A percentile compares a stretch with the other conserved stretches of the same genome.
phyloP scores from a whole-genome alignment of 1,140 invertebrate species.

The Calephelis virginiensis region DNA sequence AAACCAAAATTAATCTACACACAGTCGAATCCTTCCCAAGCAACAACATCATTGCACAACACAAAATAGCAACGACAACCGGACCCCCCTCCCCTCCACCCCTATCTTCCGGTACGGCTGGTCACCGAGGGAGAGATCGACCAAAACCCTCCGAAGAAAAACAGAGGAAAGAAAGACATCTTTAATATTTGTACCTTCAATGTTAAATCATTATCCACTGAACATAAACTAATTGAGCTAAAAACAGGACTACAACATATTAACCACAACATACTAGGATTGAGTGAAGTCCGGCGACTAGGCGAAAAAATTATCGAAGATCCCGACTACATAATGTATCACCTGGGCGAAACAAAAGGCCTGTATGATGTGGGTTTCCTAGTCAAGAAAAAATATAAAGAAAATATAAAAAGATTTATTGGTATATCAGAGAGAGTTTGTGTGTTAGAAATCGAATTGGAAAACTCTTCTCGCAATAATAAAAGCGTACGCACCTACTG shows the following conservation, averaged over 20 bases:
- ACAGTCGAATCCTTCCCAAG: no score
- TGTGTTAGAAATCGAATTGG: slow-evolving; percentile 30
- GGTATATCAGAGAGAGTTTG: slow-evolving; percentile 42
- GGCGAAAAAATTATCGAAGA: slow-evolving; percentile 41
- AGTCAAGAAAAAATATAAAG: slow-evolving; percentile 35
- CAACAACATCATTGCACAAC: no score
- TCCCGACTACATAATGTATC: slow-evolving; percentile 39
- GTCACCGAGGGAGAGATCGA: slow-evolving; percentile 41
- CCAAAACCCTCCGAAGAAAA: slow-evolving; percentile 38
- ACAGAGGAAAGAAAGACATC: background rate
- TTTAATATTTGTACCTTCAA: slow-evolving; percentile 38
- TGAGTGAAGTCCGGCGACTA: slow-evolving; percentile 37
- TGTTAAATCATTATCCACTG: slow-evolving; percentile 36
- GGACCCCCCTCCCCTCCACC: background rate
- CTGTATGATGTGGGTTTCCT: slow-evolving; percentile 39
- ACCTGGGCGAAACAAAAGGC: slow-evolving; percentile 40
- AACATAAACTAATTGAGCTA: slow-evolving; percentile 34
- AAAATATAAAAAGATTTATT: slow-evolving; percentile 34
- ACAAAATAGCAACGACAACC: no score
- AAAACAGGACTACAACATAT: slow-evolving; percentile 39
- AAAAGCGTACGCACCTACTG: slow-evolving; percentile 37
- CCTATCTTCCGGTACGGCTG: slow-evolving; percentile 33
- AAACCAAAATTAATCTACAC: no score
- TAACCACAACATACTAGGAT: slow-evolving; percentile 41
- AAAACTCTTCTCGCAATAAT: slow-evolving; percentile 37